These are phyloP conservation scores for Drosophila murphyi DNA, from an alignment of 1,140 invertebrate genomes.

Conservation along the genomic window DNA sequence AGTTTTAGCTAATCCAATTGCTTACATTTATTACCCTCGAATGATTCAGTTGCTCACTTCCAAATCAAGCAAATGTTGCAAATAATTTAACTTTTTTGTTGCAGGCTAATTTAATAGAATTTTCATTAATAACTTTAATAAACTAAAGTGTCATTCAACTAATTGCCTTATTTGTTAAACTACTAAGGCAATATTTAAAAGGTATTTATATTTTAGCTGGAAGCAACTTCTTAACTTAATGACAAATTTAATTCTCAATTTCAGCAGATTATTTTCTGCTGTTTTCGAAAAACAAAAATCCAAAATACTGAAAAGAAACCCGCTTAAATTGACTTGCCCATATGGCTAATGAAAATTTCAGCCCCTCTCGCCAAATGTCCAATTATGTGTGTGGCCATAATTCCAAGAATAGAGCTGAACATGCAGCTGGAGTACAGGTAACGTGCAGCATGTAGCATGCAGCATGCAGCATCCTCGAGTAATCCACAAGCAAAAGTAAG, in stretches of 20 bases:
- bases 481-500: slow-evolving; percentile 64
- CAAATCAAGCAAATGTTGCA: too few relatives aligned
- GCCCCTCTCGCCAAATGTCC: neutral
- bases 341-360: slow-evolving; percentile 8
- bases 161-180: too few relatives aligned
- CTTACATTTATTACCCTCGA: neutral
- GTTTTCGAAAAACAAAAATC: neutral
- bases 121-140: too few relatives aligned
- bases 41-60: too few relatives aligned
- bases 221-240: too few relatives aligned
- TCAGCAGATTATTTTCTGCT: too few relatives aligned
- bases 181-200: too few relatives aligned
- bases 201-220: too few relatives aligned
- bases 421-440: slow-evolving; percentile 19
- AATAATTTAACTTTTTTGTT: too few relatives aligned
- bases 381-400: slow-evolving; percentile 25
- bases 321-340: slow-evolving; percentile 1
- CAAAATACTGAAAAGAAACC: neutral
- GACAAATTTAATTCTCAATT: neutral
- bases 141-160: too few relatives aligned
- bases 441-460: neutral
- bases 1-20: neutral
- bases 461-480: slow-evolving; percentile 16
- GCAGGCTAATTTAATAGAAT: too few relatives aligned
- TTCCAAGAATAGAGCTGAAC: slow-evolving; percentile 28